Evolutionary conservation across 2,113 vertebrate species (phyloP).

Genomic region (Perognathus longimembris): DNA sequence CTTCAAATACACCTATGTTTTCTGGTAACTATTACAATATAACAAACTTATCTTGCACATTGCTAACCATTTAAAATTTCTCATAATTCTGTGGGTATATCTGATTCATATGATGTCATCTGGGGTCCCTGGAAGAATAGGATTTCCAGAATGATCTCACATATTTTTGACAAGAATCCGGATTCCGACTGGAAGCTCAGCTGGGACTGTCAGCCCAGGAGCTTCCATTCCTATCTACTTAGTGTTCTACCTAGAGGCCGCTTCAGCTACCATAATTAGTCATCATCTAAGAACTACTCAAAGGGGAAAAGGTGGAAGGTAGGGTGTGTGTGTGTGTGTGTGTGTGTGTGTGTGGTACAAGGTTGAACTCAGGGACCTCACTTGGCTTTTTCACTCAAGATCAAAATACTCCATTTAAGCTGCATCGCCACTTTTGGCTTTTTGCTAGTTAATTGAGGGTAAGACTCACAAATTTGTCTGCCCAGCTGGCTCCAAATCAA

Average conservation of each 20-base stretch:
- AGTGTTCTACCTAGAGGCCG: neutral
- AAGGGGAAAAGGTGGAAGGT: neutral
- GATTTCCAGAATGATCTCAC: neutral
- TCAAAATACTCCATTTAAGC: no score
- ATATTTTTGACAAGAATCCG: neutral
- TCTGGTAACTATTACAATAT: neutral
- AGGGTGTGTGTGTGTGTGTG: no score
- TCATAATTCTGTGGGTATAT: neutral
- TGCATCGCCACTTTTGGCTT: no score
- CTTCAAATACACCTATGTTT: neutral
- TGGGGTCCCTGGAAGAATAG: neutral
- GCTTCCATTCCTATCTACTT: neutral
- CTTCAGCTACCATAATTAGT: neutral
- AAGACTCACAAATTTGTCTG: no score
- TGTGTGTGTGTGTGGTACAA: no score
- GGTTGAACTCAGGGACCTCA: no score
- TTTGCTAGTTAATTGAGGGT: no score
- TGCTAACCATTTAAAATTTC: neutral
- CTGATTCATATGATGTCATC: neutral
- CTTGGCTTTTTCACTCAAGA: no score
- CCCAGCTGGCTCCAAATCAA: no score
- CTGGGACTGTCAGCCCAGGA: accelerated
- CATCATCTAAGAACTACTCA: neutral
- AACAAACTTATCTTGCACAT: neutral
- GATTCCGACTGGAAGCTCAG: neutral